These are phyloP conservation scores for Drosophila repletoides DNA, from an alignment of 1,140 invertebrate species.

Conservation along the genomic window DNA sequence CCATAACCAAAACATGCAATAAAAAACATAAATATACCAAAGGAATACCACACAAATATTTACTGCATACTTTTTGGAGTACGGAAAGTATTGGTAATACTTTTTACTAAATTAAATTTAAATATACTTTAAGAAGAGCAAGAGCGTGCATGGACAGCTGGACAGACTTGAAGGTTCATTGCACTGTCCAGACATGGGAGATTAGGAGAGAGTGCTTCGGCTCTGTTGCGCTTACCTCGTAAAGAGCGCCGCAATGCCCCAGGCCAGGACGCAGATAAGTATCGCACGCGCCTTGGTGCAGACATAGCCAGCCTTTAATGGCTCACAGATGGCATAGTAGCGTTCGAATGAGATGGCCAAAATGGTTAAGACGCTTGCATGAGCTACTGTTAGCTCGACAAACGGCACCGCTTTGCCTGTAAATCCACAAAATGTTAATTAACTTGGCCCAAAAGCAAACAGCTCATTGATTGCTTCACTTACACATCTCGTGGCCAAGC, in stretches of 20 bases:
- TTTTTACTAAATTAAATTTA: slow-evolving; percentile 50
- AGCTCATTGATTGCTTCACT: slow-evolving; percentile 84
- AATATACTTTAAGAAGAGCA: slow-evolving; percentile 7
- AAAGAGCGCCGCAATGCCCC: slow-evolving; percentile 92
- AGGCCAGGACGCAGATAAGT: slow-evolving; percentile 91
- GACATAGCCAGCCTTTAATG: slow-evolving; percentile 93
- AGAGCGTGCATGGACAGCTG: not conserved
- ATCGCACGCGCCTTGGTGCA: slow-evolving; percentile 94
- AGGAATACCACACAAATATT: too few species aligned
- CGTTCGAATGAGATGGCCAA: slow-evolving; percentile 96
- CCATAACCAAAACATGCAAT: slow-evolving; percentile 47
- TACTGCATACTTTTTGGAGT: too few species aligned
- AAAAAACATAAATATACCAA: slow-evolving; percentile 15
- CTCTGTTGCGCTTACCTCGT: slow-evolving; percentile 88
- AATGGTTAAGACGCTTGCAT: slow-evolving; percentile 96
- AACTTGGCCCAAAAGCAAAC: slow-evolving; percentile 40
- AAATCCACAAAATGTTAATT: slow-evolving; percentile 57
- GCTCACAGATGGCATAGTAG: slow-evolving; percentile 97
- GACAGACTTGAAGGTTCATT: slow-evolving; percentile 24
- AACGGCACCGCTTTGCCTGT: slow-evolving; percentile 95
- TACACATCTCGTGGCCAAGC: slow-evolving; percentile 94
- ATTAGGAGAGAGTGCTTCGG: not conserved
- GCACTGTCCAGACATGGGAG: slow-evolving; percentile 21
- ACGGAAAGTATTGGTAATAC: not conserved
- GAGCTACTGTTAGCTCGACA: slow-evolving; percentile 95